A percentile compares a stretch with the other conserved stretches of the same genome.
Evolutionary conservation across 2,113 vertebrate genomes (phyloP).

Genomic region (Aix galericulata): DNA sequence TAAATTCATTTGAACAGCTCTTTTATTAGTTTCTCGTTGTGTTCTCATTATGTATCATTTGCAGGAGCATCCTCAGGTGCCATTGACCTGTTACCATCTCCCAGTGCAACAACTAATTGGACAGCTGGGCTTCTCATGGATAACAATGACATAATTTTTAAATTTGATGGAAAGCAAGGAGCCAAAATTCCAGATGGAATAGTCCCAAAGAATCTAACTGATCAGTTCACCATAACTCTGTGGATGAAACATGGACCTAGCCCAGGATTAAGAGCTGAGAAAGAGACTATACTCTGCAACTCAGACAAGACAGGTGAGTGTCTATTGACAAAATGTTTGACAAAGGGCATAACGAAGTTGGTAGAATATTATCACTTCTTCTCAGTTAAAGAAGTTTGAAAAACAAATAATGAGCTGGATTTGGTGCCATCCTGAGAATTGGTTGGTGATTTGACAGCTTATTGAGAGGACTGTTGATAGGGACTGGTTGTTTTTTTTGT

Average conservation of each 20-base stretch:
- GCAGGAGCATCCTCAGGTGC: conserved; percentile 93
- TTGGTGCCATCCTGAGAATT: neutral
- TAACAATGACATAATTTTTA: conserved; percentile 90
- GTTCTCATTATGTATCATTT: neutral
- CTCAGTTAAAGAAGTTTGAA: neutral
- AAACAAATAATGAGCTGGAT: neutral
- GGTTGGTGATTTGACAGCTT: neutral
- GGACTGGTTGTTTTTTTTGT: neutral
- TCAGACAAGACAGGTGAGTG: conserved; percentile 95
- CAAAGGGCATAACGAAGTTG: neutral
- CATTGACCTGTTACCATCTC: conserved; percentile 92
- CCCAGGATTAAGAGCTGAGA: conserved; percentile 92
- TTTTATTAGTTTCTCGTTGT: neutral
- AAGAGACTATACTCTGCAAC: conserved; percentile 97
- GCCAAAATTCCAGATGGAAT: conserved; percentile 94
- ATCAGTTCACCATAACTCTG: conserved; percentile 95
- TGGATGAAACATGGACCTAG: conserved; percentile 99
- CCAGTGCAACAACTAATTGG: conserved; percentile 89
- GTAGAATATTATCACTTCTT: neutral
- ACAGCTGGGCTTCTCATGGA: conserved; percentile 89
- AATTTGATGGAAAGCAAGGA: conserved; percentile 93
- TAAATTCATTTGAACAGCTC: neutral
- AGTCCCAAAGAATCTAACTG: conserved; percentile 93
- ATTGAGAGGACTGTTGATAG: neutral
- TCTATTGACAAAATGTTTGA: neutral